Evolutionary conservation across 1,140 invertebrate species (phyloP), one percentile per base, ranked within the genome.

Genomic region (Scylla paramamosain): DNA sequence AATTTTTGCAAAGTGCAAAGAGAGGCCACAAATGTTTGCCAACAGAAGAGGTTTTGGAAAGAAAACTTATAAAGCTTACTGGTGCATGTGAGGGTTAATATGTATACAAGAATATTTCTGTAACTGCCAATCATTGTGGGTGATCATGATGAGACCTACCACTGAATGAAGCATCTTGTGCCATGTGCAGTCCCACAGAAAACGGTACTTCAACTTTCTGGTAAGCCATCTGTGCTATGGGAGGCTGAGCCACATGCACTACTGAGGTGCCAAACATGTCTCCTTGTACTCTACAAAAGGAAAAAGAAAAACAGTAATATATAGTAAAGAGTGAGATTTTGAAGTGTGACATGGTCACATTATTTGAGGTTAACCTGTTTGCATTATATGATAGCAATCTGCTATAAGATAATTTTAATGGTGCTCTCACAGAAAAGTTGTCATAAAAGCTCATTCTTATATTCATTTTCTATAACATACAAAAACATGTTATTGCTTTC

Each of bases 181-280:
- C 91, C 12, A 77, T 88, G 52, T 92, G 91, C 20, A 95, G 31
- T 16, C 84, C 46, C 14, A 95, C 20, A 77, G 94, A 95, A 45
- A 95, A 95, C 20, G 94, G 94, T 20, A 95, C 94, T 28, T 59
- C n/a, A n/a, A 95, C 94, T 67, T 95, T 95, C 91, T 95, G 94
- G 83, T 87, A 91, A 0, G 83, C 83, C 28, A 95, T 89, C 46
- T 87, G 77, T 25, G 94, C 94, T 39, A 95, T 59, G 20, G 93
- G 93, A 39, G 94, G 94, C 82, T 92, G 94, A 25, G 91, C 48
- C 4, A 95, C 91, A 46, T 95, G 94, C 25, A 92, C 91, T n/a
- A 95, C 94, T 12, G 91, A 92, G 25, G 91, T 93, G 7, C 84
- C 91, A 77, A 95, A 92, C 20, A 95, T n/a, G 67, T 95, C 84